Evolutionary conservation across 2,888 invertebrate genomes (phyloP), one percentile per base, ranked within the genome.

Genomic region (Hyppa rectilinea): DNA sequence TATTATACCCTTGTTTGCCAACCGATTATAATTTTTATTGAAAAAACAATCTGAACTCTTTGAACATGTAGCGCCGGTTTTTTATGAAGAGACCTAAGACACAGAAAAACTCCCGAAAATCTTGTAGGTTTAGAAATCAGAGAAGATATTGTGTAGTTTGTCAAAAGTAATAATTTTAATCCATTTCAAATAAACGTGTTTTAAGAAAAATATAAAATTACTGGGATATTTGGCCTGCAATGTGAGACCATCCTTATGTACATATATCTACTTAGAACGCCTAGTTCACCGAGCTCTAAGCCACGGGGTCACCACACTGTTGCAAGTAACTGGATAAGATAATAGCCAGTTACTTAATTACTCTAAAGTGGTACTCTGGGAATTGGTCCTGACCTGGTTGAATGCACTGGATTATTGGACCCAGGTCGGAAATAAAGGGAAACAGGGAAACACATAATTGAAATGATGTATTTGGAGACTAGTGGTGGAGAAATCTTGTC

Each of bases 261-360:
- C 31, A n/a, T n/a, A n/a, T 52, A 43, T 52, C 23, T 17, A 23
- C 26, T 68, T 45, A 68, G 14, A 34, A 4, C 29, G 36, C 29
- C 12, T n/a, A 12, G 14, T 7, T 64, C n/a, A n/a, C 17, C 29
- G 47, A 49, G 38, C 29, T 29, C 14, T 23, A 38, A 12, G 23
- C 0, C 36, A 63, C n/a, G 29, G 66, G 66, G 45, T 65, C 20
- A 64, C n/a, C n/a, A 20, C 49, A 31, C 9, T 49, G n/a, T 23
- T 4, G 0, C 31, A 64, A 6, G 14, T n/a, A n/a, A 65, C 12
- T 64, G 23, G 64, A 45, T 45, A 43, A 60, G 40, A 26, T 63
- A 64, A 20, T 31, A 43, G 4, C 10, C n/a, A 14, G 12, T 59
- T 63, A 56, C 63, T 43, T 26, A 6, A 43, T 17, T 14, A 52